Evolutionary conservation across 2,113 vertebrate species (phyloP), one percentile per base, ranked within the genome.

Genomic region (Bos taurus): DNA sequence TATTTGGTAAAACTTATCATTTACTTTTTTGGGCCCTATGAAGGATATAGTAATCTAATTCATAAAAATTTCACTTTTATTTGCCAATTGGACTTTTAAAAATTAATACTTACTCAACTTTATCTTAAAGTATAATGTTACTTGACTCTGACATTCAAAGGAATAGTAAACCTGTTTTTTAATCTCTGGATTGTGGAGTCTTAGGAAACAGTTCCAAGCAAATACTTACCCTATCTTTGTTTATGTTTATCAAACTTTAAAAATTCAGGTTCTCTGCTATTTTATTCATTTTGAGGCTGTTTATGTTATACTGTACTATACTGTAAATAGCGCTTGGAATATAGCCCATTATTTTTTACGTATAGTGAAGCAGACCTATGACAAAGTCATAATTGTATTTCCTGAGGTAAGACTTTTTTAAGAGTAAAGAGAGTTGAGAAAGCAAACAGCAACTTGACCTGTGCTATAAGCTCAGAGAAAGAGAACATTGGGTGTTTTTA

Each of bases 281-380:
- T 91, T 86, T 86, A 64, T 92, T 97, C 74, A 93, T 93, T 95
- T 77, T 81, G 19, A 83, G 6, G 33, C 30, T 88, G 17, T 88
- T 84, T 94, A 23, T 6, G 14, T 43, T 93, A 50, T 50, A 57
- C 4, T 60, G 11, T 64, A 48, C n/a, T 93, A 50, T 60, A 62
- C 6, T 50, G 28, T 64, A 59, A 26, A 57, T 80, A 64, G 36
- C 1, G 23, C 8, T 56, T 54, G 30, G 3, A 88, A 87, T 59
- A 59, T 21, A 57, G 7, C 57, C 17, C 6, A 52, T 57, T 54
- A 48, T 54, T 78, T 91, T 95, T 91, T 71, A 88, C 59, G 8
- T 74, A 30, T 64, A 30, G 60, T 88, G 36, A 90, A 50, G 30
- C 25, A 71, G 59, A 84, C 46, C 78, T 90, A 81, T 46, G 43